Base-by-base conservation (phyloP, 2,888 invertebrate species). In the Ectemnius cavifrons region DNA sequence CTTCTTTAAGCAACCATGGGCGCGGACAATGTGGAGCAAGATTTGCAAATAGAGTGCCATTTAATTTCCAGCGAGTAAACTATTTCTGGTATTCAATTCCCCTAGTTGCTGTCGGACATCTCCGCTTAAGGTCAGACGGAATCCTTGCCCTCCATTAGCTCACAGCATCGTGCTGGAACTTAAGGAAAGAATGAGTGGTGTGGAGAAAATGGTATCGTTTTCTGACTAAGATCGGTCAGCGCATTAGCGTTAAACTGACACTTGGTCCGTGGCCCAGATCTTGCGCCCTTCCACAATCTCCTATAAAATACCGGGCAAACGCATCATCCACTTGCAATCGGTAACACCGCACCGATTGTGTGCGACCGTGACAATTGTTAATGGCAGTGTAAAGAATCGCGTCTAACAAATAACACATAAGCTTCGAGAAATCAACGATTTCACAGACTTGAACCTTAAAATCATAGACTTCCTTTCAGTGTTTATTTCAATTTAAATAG, bases 231-330 rank as follows among this genome's bases (percentile, higher is more conserved):
- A 83, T 74, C 71, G 49, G 59, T n/a, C 65, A 28, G 46, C 56
- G 58, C 59, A 64, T 72, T 68, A 63, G 76, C 80, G 2, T 8
- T 37, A 37, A 37, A 37, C 8, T 37, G 74, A 77, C 62, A 78
- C 71, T 80, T 77, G 87, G 89, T 89, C 90, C 90, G 84, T 91
- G 90, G 90, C 90, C 90, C 88, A 89, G 89, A 87, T 90, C 74
- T 58, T 59, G 71, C 83, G 88, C 87, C 89, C 89, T 90, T 89
- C 88, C 83, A 87, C 82, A 73, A 76, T 67, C 70, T 58, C 74
- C 80, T 89, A 90, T 90, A 90, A 90, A 88, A 84, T 80, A 68
- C 74, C 71, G 66, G 37, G 67, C 66, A 62, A 73, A 74, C 68
- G 78, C 78, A 83, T 85, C 87, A 73, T 78, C 71, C 74, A 76